Evolutionary conservation across 2,113 vertebrate genomes (phyloP), one percentile per base, ranked within the genome.

Genomic region (Donacobius atricapilla): DNA sequence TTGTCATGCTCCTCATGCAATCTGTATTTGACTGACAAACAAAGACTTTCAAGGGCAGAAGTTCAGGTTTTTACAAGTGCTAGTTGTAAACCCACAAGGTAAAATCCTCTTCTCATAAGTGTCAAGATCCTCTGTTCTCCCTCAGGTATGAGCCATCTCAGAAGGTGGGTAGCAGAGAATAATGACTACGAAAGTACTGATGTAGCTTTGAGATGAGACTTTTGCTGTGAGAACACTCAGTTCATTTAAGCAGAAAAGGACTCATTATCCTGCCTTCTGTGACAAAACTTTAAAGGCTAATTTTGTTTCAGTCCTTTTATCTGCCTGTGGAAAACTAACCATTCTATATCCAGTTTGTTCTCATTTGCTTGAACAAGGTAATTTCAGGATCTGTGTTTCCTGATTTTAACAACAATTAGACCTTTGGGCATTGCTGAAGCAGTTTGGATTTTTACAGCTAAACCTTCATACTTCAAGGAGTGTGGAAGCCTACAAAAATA

Each of bases 171-270:
- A 94, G 78, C 86, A 83, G 63, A 93, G 88, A 95, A 95, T 94
- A 94, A 87, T 91, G 87, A 90, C 90, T 71, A 84, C 0, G 22
- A 92, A 85, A 94, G 76, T 54, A 93, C 63, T 58, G 83, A 69
- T 87, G 76, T 75, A 56, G 54, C 90, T 93, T 84, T 88, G 94
- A 96, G 93, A 93, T 68, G 91, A 95, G 96, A 96, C 75, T 95
- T 97, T 75, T 92, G 63, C 94, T 88, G 96, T 77, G 92, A 91
- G 92, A 91, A 94, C 89, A 90, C 69, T 94, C 89, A 89, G 94
- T 97, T 96, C 92, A 93, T 96, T 97, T 94, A 87, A 93, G 89
- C 92, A 95, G 94, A 96, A 97, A 95, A 96, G 89, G 90, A 92
- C 83, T 96, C 94, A 89, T 97, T 97, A 96, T 89, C 35, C 71